These are phyloP conservation scores for Apostichopus leukothele DNA, from an alignment of 53 echinoderm and acorn worm species.

Conservation along the genomic window DNA sequence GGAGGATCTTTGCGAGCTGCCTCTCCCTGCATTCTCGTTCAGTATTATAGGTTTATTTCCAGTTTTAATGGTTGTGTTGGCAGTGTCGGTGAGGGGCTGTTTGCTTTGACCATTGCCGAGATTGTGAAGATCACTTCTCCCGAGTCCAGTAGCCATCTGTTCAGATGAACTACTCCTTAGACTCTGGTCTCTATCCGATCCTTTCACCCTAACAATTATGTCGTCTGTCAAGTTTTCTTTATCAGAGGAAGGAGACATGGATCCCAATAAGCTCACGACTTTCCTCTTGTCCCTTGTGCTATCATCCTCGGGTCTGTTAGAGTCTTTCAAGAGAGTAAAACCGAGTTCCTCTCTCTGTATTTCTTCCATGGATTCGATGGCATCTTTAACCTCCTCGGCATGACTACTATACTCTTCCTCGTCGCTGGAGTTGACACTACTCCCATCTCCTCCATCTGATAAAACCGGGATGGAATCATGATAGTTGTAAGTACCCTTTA, in stretches of 20 bases:
- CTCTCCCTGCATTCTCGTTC: neutral
- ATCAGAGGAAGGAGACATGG: neutral
- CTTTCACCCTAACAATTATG: neutral
- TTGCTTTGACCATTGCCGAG: neutral
- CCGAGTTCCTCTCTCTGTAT: constrained; percentile 16
- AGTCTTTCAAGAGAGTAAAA: constrained; percentile 17
- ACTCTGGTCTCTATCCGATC: neutral
- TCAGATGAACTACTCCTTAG: neutral
- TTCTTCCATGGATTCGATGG: constrained; percentile 5
- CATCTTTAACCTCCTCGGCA: neutral
- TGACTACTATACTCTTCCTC: neutral
- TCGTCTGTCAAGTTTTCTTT: constrained; percentile 1
- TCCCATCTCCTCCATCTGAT: neutral
- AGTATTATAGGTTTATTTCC: neutral
- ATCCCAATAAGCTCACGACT: neutral
- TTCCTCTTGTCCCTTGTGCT: neutral
- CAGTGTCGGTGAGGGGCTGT: neutral
- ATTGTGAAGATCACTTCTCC: neutral
- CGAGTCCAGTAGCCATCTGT: neutral
- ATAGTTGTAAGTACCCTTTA: neutral
- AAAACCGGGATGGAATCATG: neutral
- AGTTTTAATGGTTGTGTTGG: neutral
- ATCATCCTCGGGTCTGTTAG: neutral
- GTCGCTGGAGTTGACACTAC: neutral
- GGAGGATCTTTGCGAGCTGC: neutral